These are phyloP conservation scores for Mobula birostris DNA, from an alignment of 2,113 vertebrate species.

Conservation along the genomic window DNA sequence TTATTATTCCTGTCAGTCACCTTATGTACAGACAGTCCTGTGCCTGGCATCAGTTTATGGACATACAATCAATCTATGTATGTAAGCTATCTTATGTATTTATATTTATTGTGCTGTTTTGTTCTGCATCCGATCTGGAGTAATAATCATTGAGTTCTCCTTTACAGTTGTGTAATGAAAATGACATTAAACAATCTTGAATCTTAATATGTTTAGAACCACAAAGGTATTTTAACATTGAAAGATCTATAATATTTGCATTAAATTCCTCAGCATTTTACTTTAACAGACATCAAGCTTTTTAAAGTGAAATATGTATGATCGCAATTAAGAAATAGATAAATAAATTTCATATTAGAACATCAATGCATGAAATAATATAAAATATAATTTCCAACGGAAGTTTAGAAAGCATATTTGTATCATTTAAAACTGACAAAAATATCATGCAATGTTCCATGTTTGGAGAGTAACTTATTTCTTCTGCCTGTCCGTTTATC, in stretches of 20 bases:
- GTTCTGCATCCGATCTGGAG: too few species aligned
- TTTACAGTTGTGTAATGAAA: too few species aligned
- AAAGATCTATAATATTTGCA: background rate
- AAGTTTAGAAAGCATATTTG: background rate
- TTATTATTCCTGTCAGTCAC: too few species aligned
- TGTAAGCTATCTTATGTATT: too few species aligned
- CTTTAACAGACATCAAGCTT: background rate
- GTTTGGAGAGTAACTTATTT: background rate
- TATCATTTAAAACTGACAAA: conserved; percentile 1
- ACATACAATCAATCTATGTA: too few species aligned
- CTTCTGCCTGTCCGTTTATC: background rate
- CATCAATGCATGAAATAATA: too few species aligned
- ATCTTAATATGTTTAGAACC: background rate
- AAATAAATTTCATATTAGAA: background rate
- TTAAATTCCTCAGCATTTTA: background rate
- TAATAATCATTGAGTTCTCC: too few species aligned
- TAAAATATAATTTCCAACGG: background rate
- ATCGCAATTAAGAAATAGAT: background rate
- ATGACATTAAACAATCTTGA: too few species aligned
- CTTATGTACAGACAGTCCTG: too few species aligned
- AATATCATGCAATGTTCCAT: background rate
- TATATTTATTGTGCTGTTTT: too few species aligned
- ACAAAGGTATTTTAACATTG: background rate
- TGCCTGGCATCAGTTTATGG: too few species aligned
- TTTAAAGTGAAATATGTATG: background rate